Base-by-base conservation (phyloP, 1,140 invertebrate genomes). In the Cotesia typhae region DNA sequence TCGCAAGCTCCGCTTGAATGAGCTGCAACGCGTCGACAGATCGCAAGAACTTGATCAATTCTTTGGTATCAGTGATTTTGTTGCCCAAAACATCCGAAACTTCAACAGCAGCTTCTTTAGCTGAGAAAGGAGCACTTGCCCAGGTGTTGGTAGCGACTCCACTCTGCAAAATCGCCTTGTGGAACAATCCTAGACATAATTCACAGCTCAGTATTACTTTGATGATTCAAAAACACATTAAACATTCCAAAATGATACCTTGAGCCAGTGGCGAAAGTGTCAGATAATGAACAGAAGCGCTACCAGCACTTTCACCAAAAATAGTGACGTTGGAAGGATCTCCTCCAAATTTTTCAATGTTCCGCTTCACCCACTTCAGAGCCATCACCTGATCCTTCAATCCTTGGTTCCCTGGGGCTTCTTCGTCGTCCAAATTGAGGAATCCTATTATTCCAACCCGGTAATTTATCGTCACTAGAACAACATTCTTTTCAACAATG, bases 301-400 rank as follows among this genome's bases (percentile, higher is more conserved):
- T 85, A 4, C 90, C 89, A 35, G 89, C 89, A 6, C 81, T 85
- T 80, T 92, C 91, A 1, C 92, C 92, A 76, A 92, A 91, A 38
- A 93, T 79, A 1, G 92, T 94, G 3, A 93, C 88, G 38, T 89
- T 88, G 38, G 89, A 77, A 0, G 89, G 85, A 79, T 92, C 89
- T 0, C 92, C 92, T 14, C 90, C 90, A 73, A 93, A 92, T 57
- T 79, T 78, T 20, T 85, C 82, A 53, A 92, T 90, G 81, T 93
- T 92, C 59, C 87, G 76, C 74, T 89, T 81, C 1, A 94, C 85
- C 90, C 90, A 91, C 73, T 87, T 79, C 47, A 92, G 76, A 9
- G 90, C 92, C 75, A 90, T 64, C 4, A 88, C 82, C 77, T 90
- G 88, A 76, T 92, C 91, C 74, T 88, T 84, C 14, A 85, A 7